Conservation (phyloP, 2,113 vertebrate species). For the Dicentrarchus labrax region DNA sequence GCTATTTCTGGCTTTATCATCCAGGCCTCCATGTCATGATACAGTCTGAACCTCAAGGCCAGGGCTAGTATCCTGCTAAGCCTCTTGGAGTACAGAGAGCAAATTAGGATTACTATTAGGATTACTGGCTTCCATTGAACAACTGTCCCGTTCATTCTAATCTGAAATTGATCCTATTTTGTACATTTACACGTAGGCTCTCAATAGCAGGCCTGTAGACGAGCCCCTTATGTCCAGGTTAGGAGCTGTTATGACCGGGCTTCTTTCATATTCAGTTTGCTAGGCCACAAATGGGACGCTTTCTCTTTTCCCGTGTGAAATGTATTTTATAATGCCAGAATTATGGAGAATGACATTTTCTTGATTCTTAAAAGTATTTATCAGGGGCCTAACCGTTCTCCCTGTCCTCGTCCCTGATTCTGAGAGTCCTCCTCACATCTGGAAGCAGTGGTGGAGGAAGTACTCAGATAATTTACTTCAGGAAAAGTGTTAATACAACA, state of each 20-base stretch:
- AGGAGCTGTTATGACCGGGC: conserved; percentile 2
- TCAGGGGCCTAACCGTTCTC: not conserved
- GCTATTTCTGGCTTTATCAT: conserved; percentile 39
- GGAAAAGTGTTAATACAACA: not conserved
- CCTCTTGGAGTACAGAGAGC: conserved; percentile 30
- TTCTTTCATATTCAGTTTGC: conserved; percentile 22
- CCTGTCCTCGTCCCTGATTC: not conserved
- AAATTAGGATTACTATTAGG: conserved; percentile 72
- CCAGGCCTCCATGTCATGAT: conserved; percentile 34
- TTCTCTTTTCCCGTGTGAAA: not conserved
- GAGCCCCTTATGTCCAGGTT: conserved; percentile 14
- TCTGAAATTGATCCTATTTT: conserved; percentile 66
- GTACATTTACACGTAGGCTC: conserved; percentile 9
- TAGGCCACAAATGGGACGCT: not conserved
- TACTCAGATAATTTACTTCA: not conserved
- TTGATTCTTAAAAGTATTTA: not conserved
- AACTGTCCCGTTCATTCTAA: conserved; percentile 57
- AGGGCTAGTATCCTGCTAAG: conserved; percentile 35
- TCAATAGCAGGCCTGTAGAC: conserved; percentile 26
- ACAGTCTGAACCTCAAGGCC: conserved; percentile 29
- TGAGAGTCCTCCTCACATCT: not conserved
- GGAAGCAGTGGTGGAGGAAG: not conserved
- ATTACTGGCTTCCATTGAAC: conserved; percentile 63
- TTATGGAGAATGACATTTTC: not conserved
- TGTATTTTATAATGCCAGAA: not conserved